A percentile compares a stretch with the other conserved stretches of the same genome.
Evolutionary conservation across 2,797 vertebrate species (phyloP).

Genomic region (Ciconia nigra): DNA sequence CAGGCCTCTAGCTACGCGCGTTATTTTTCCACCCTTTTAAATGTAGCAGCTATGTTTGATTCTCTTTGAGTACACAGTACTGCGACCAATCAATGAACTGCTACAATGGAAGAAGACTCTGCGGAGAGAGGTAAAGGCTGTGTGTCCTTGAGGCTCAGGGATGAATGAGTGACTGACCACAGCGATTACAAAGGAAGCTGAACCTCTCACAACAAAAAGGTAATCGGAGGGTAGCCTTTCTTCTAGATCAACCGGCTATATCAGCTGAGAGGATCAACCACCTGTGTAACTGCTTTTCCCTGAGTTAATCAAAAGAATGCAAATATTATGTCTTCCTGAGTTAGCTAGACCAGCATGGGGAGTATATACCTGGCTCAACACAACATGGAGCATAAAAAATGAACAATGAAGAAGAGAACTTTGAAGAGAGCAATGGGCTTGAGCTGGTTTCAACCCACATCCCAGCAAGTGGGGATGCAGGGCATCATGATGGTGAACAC

Average conservation of each 20-base stretch:
- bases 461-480: not conserved
- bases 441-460: not conserved
- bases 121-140: not conserved
- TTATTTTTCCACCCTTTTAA: not conserved
- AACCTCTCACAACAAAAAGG: not conserved
- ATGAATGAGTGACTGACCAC: not conserved
- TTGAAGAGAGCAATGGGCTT: not conserved
- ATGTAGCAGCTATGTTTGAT: not conserved
- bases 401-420: not conserved
- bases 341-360: not conserved
- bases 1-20: rapidly evolving
- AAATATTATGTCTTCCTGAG: not conserved
- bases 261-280: not conserved
- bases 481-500: not conserved
- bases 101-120: not conserved
- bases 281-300: not conserved
- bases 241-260: not conserved
- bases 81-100: not conserved
- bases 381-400: not conserved
- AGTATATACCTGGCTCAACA: not conserved
- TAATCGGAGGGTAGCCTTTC: not conserved
- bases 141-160: not conserved
- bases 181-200: not conserved
- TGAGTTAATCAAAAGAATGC: not conserved
- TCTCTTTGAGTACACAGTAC: not conserved